Evolutionary conservation across 2,113 vertebrate genomes (phyloP).

Genomic region (Oreotragus oreotragus): DNA sequence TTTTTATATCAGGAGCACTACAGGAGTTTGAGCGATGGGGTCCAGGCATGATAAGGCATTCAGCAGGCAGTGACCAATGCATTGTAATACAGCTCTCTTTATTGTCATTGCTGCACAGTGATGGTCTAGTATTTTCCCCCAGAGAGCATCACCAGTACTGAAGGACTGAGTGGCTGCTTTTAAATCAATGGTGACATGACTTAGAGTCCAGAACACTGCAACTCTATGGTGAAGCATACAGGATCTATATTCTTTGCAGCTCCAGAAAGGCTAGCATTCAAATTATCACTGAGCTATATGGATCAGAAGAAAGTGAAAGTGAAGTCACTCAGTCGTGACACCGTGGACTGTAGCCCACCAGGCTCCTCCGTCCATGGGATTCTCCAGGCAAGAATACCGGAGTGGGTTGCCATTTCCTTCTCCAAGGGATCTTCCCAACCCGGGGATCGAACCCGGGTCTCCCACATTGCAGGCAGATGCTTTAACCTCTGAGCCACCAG

Average conservation of each 20-base stretch:
- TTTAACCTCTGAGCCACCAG: too few relatives aligned
- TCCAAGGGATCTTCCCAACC: too few relatives aligned
- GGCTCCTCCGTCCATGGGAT: too few relatives aligned
- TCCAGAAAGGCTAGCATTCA: background rate
- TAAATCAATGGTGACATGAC: background rate
- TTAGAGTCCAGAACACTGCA: background rate
- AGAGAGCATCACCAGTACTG: background rate
- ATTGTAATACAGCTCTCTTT: background rate
- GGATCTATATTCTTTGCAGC: background rate
- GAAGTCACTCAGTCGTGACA: too few relatives aligned
- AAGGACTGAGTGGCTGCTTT: background rate
- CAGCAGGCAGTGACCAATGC: background rate
- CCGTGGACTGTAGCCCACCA: too few relatives aligned
- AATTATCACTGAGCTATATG: background rate
- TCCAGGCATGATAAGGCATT: background rate
- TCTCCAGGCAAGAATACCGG: too few relatives aligned
- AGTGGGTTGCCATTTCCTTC: too few relatives aligned
- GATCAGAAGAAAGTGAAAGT: too few relatives aligned
- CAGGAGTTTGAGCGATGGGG: background rate
- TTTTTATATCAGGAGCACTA: background rate
- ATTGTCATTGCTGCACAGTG: background rate
- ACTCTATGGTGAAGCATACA: accelerated
- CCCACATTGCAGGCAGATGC: too few relatives aligned
- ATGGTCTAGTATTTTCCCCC: background rate
- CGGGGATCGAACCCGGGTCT: too few relatives aligned